Evolutionary conservation across 2,113 vertebrate genomes (phyloP).

Genomic region (Myotis davidii): DNA sequence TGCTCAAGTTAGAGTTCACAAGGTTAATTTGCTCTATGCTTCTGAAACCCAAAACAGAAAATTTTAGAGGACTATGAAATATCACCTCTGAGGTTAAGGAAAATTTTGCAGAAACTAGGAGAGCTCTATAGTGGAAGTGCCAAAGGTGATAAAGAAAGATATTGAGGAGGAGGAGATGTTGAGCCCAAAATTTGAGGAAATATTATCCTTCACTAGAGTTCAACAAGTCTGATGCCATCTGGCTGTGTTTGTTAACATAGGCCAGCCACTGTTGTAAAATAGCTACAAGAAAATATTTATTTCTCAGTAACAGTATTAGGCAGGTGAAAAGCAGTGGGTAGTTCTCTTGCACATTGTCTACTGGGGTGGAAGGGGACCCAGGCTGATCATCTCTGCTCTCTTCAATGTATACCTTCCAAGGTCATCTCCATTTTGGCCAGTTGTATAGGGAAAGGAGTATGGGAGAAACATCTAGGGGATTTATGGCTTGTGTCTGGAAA

Average conservation of each 20-base stretch:
- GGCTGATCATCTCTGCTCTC: neutral
- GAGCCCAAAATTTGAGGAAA: conserved; percentile 27
- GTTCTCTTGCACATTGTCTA: neutral
- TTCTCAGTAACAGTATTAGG: neutral
- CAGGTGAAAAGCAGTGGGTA: neutral
- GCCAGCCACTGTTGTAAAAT: neutral
- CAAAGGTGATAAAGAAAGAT: conserved; percentile 66
- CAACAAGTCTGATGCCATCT: conserved; percentile 33
- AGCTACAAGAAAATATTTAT: neutral
- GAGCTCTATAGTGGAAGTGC: conserved; percentile 50
- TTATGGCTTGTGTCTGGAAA: neutral
- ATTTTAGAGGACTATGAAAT: conserved; percentile 63
- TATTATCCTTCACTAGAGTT: conserved; percentile 33
- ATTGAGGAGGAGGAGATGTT: conserved; percentile 22
- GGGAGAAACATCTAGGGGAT: neutral
- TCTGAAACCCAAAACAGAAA: conserved; percentile 67
- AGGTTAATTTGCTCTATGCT: conserved; percentile 70
- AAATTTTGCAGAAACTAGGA: conserved; percentile 58
- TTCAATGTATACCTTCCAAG: neutral
- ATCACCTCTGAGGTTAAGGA: conserved; percentile 60
- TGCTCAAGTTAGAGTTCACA: conserved; percentile 52
- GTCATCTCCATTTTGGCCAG: neutral
- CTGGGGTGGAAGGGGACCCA: neutral
- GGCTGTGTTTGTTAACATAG: conserved; percentile 31
- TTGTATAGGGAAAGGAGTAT: neutral